A percentile compares a stretch with the other conserved stretches of the same genome.
Conservation (phyloP, 2,888 invertebrate species). For the Sabatieria punctata region DNA sequence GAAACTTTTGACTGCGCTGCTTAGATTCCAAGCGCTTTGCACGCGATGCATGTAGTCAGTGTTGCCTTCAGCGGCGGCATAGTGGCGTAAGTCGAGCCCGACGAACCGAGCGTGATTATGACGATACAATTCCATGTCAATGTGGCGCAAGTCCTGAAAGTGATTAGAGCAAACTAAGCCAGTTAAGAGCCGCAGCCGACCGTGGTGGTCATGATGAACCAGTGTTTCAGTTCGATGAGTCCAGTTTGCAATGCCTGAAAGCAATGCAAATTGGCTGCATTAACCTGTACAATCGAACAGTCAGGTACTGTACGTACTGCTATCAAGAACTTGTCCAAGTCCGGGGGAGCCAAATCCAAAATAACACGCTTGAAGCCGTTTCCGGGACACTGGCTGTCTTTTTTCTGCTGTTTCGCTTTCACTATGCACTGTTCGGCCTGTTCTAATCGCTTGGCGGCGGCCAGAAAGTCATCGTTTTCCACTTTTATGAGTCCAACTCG, state of each 20-base stretch:
- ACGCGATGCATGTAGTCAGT: too few species aligned
- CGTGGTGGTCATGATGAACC: slow-evolving; percentile 74
- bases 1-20: slow-evolving; percentile 9
- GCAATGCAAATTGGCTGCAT: neutral
- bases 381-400: neutral
- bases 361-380: neutral
- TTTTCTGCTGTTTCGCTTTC: too few species aligned
- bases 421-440: neutral
- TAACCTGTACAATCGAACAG: too few species aligned
- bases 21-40: too few species aligned
- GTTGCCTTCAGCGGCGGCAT: too few species aligned
- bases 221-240: slow-evolving; percentile 87
- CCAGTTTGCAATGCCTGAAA: slow-evolving; percentile 73
- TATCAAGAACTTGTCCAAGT: neutral
- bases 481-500: neutral
- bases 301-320: too few species aligned
- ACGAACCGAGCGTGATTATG: slow-evolving; percentile 30
- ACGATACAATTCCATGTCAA: slow-evolving; percentile 11
- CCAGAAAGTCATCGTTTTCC: neutral
- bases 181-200: slow-evolving; percentile 40
- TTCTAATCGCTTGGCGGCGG: neutral
- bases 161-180: neutral
- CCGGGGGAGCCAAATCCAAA: neutral
- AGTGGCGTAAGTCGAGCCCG: slow-evolving; percentile 20
- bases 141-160: slow-evolving; percentile 8